These are phyloP conservation scores for Fulmarus glacialis DNA, from an alignment of 2,113 vertebrate genomes.

Conservation along the genomic window DNA sequence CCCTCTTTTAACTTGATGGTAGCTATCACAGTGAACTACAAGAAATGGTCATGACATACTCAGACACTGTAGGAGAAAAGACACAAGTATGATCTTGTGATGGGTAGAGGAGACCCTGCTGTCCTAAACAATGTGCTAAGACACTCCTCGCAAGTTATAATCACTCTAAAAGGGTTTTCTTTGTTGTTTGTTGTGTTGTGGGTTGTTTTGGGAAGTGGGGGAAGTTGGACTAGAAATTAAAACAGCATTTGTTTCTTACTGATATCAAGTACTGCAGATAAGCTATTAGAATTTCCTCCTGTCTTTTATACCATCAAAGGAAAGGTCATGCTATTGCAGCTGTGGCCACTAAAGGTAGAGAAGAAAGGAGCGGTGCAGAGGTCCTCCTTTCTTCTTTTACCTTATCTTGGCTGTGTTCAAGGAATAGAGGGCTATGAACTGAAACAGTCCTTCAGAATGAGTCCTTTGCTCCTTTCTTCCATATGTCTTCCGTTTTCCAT, in stretches of 20 bases:
- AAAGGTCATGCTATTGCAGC: not conserved
- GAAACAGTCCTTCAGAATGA: not conserved
- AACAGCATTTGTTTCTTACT: not conserved
- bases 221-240: not conserved
- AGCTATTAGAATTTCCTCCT: not conserved
- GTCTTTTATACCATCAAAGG: not conserved
- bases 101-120: not conserved
- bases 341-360: not conserved
- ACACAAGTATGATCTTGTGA: not conserved
- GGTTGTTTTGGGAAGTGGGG: not conserved
- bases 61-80: not conserved
- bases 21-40: not conserved
- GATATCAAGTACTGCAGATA: not conserved
- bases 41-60: not conserved
- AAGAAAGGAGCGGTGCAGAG: not conserved
- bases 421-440: not conserved
- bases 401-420: not conserved
- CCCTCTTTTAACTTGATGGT: not conserved
- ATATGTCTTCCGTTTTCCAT: not conserved
- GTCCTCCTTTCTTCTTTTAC: not conserved
- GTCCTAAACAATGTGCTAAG: not conserved
- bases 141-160: not conserved
- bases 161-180: not conserved
- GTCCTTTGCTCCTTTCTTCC: not conserved
- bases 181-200: not conserved